These are phyloP conservation scores for Callipepla squamata DNA, from an alignment of 2,113 vertebrate species.

Conservation along the genomic window DNA sequence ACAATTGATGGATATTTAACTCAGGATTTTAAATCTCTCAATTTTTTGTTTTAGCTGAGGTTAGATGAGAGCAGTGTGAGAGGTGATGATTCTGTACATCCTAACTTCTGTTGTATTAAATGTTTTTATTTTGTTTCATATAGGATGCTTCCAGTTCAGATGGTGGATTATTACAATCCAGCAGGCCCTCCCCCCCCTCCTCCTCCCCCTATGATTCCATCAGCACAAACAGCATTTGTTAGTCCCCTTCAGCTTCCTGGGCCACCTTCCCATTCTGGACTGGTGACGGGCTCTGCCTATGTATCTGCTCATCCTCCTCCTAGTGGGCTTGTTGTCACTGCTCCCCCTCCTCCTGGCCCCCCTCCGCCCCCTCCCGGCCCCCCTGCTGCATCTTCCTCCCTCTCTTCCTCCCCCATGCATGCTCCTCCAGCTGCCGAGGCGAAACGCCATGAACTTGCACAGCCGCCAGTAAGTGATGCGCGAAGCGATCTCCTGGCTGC, in stretches of 20 bases:
- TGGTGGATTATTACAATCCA: constrained; percentile 91
- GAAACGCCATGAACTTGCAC: constrained; percentile 71
- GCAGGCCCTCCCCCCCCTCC: constrained; percentile 87
- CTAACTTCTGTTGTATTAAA: not conserved
- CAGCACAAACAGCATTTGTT: constrained; percentile 93
- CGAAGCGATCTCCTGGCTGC: constrained; percentile 96
- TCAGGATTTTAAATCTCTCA: not conserved
- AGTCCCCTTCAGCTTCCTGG: constrained; percentile 87
- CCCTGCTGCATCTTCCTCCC: constrained; percentile 79
- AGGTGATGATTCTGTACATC: not conserved
- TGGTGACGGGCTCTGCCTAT: constrained; percentile 73
- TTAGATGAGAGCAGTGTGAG: not conserved
- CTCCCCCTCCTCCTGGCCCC: constrained; percentile 86
- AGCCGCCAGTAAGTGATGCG: constrained; percentile 83
- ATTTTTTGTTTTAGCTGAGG: not conserved
- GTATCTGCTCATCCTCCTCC: constrained; percentile 77
- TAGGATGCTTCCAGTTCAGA: constrained; percentile 84
- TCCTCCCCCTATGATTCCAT: constrained; percentile 90
- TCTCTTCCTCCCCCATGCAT: constrained; percentile 86
- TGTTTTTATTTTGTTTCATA: constrained; percentile 41
- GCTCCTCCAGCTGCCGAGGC: constrained; percentile 64
- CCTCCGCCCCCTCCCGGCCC: constrained; percentile 89
- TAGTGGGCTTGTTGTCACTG: constrained; percentile 78
- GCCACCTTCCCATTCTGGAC: constrained; percentile 76
- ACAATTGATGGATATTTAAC: not conserved